phyloP scores from a whole-genome alignment of 1,140 invertebrate genomes.

The Drosophila kurseongensis region DNA sequence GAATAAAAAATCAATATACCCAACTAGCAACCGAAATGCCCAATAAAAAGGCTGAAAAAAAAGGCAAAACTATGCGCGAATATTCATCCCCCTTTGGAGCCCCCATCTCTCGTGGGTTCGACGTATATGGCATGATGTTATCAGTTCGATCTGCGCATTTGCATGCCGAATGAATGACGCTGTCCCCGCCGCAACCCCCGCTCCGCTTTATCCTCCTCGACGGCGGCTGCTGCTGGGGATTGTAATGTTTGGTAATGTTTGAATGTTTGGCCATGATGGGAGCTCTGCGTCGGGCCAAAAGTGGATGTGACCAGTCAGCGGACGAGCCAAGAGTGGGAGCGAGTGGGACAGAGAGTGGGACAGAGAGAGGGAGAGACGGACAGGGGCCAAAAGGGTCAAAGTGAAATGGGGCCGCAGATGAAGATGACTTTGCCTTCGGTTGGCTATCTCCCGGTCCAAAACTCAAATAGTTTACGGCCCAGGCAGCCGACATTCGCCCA shows the following conservation, averaged over 20 bases:
- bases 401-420: slow-evolving; percentile 53
- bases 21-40: not conserved
- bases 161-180: slow-evolving; percentile 78
- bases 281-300: slow-evolving; percentile 70
- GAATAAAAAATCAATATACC: not conserved
- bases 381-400: slow-evolving; percentile 57
- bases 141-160: slow-evolving; percentile 81
- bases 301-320: slow-evolving; percentile 61
- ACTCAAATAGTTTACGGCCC: slow-evolving; percentile 51
- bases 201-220: slow-evolving; percentile 8
- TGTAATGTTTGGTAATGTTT: slow-evolving; percentile 60
- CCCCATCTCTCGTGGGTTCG: slow-evolving; percentile 9
- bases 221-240: slow-evolving; percentile 34
- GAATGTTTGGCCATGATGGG: slow-evolving; percentile 67
- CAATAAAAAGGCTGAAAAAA: slow-evolving; percentile 31
- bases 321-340: slow-evolving; percentile 3
- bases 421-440: slow-evolving; percentile 29
- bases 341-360: no score
- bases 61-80: slow-evolving; percentile 69
- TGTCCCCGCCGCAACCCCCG: slow-evolving; percentile 7
- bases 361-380: not conserved
- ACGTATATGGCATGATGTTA: slow-evolving; percentile 73
- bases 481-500: slow-evolving; percentile 28
- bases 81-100: slow-evolving; percentile 20
- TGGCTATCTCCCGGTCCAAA: slow-evolving; percentile 28